These are phyloP conservation scores for Chloebia gouldiae DNA, from an alignment of 2,113 vertebrate genomes.

Conservation along the genomic window DNA sequence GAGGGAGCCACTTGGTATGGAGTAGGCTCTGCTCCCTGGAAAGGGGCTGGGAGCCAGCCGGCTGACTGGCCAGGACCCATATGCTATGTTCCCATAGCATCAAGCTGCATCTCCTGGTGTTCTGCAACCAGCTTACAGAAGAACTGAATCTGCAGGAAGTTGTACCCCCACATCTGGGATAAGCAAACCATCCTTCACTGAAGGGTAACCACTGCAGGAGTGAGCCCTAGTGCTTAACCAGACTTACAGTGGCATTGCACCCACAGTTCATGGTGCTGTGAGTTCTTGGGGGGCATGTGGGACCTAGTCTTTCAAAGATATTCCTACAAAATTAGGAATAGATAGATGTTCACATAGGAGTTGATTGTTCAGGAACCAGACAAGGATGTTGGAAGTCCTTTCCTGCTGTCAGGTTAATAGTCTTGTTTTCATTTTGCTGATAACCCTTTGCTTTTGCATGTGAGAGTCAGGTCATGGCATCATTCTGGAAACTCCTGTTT, in stretches of 20 bases:
- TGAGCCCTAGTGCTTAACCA: not conserved
- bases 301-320: not conserved
- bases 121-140: not conserved
- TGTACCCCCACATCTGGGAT: not conserved
- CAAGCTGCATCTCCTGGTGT: not conserved
- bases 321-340: not conserved
- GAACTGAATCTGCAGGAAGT: not conserved
- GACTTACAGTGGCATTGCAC: not conserved
- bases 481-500: not conserved
- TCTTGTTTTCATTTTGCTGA: not conserved
- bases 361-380: not conserved
- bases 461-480: not conserved
- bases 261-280: not conserved
- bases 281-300: not conserved
- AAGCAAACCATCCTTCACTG: not conserved
- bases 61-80: not conserved
- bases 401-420: not conserved
- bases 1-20: not conserved
- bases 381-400: not conserved
- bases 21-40: not conserved
- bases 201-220: not conserved
- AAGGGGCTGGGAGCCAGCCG: not conserved
- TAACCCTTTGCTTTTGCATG: not conserved
- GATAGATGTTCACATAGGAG: not conserved
- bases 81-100: accelerated